Conservation (phyloP, 2,888 invertebrate species). For the Andrena praecox region DNA sequence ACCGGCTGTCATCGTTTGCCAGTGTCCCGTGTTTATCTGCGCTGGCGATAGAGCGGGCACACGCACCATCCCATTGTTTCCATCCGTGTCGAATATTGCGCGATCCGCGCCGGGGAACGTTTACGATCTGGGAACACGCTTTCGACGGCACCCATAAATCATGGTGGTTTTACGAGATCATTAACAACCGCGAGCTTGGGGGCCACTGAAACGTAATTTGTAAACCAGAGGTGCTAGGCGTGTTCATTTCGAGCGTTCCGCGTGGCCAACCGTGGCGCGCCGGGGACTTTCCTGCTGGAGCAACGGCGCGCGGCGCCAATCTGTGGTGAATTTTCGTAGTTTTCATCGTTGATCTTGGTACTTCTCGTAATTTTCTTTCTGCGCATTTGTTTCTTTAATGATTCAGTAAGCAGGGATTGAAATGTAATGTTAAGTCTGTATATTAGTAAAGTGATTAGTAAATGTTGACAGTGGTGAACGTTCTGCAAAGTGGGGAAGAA, state of each 20-base stretch:
- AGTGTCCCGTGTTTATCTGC: constrained; percentile 27
- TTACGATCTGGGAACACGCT: constrained; percentile 30
- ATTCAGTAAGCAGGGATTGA: too few species aligned
- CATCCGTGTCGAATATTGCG: constrained; percentile 7
- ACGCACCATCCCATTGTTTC: constrained; percentile 34
- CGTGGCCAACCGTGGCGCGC: background rate
- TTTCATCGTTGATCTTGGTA: background rate
- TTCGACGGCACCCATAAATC: constrained; percentile 41
- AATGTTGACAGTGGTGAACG: too few species aligned
- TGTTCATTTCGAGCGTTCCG: background rate
- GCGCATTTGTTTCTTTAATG: too few species aligned
- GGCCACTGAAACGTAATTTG: constrained; percentile 15
- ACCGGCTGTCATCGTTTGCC: constrained; percentile 32
- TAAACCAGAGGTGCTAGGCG: constrained; percentile 12
- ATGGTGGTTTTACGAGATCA: constrained; percentile 41
- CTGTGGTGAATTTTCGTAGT: background rate
- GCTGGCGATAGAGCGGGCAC: background rate
- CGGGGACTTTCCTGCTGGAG: background rate
- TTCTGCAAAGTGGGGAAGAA: too few species aligned
- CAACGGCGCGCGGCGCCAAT: background rate
- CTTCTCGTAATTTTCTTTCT: background rate
- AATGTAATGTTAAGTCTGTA: too few species aligned
- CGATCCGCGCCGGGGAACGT: constrained; percentile 12
- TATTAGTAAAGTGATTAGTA: too few species aligned
- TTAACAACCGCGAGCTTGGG: constrained; percentile 27